phyloP scores from a whole-genome alignment of 2,113 vertebrate genomes.

The Herpailurus yagouaroundi region DNA sequence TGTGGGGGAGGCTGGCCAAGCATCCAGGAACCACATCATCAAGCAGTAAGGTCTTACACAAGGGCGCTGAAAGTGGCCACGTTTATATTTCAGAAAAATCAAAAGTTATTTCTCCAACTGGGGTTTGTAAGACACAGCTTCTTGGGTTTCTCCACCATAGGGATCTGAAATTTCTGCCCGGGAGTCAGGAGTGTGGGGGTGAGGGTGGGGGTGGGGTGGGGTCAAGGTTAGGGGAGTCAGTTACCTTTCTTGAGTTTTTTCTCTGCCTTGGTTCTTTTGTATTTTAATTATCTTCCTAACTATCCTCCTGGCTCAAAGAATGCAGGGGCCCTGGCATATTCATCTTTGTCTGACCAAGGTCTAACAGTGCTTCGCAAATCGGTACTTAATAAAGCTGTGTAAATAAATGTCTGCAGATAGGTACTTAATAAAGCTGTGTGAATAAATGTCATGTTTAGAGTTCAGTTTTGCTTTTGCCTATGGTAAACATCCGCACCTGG shows the following conservation, averaged over 20 bases:
- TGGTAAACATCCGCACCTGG: background rate
- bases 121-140: background rate
- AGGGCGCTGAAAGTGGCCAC: background rate
- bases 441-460: background rate
- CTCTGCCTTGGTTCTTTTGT: background rate
- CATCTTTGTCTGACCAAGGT: background rate
- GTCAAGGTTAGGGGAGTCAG: background rate
- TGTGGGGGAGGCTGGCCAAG: background rate
- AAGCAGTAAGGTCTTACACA: background rate
- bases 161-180: background rate
- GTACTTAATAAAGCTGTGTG: background rate
- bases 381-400: background rate
- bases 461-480: background rate
- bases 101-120: background rate
- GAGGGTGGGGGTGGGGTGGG: background rate
- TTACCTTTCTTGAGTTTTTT: background rate
- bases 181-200: accelerated
- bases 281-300: background rate
- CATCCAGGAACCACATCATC: background rate
- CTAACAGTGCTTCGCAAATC: background rate
- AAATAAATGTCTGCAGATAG: background rate
- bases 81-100: background rate
- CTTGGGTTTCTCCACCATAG: background rate
- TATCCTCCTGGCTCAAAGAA: background rate
- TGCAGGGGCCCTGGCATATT: background rate